Evolutionary conservation across 2,113 vertebrate genomes (phyloP).

Genomic region (Passer domesticus): DNA sequence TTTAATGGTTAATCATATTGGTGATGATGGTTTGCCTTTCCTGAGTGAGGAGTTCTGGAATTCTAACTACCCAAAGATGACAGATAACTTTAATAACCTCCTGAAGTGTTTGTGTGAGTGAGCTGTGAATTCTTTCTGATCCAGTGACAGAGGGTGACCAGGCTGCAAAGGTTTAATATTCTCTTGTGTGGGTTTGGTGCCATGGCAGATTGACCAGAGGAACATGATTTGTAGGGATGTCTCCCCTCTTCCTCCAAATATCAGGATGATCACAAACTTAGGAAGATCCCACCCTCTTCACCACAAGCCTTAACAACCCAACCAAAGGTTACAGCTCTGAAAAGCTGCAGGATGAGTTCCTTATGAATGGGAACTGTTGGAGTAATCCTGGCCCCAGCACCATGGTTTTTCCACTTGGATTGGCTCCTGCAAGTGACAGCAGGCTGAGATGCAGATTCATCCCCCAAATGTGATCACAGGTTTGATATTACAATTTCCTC

Average conservation of each 20-base stretch:
- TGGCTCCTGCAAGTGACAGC: not conserved
- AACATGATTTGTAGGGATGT: not conserved
- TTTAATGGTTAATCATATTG: not conserved
- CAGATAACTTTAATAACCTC: not conserved
- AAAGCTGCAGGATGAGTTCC: not conserved
- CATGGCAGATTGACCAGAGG: not conserved
- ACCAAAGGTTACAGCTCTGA: not conserved
- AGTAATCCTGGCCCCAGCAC: not conserved
- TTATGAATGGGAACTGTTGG: not conserved
- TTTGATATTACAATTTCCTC: not conserved
- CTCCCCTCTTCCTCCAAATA: not conserved
- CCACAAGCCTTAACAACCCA: not conserved
- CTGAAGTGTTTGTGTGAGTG: not conserved
- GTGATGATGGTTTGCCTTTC: not conserved
- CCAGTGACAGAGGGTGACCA: not conserved
- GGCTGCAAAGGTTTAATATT: not conserved
- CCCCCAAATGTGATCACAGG: not conserved
- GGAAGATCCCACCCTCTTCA: not conserved
- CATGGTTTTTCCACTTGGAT: not conserved
- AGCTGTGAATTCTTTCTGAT: not conserved
- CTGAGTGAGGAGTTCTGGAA: not conserved
- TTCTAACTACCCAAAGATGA: not conserved
- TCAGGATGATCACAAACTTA: not conserved
- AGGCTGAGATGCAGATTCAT: not conserved
- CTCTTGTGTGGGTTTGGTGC: not conserved